Base-by-base conservation (phyloP, 64 coral and sea anemone species). In the Stichodactyla helianthus region DNA sequence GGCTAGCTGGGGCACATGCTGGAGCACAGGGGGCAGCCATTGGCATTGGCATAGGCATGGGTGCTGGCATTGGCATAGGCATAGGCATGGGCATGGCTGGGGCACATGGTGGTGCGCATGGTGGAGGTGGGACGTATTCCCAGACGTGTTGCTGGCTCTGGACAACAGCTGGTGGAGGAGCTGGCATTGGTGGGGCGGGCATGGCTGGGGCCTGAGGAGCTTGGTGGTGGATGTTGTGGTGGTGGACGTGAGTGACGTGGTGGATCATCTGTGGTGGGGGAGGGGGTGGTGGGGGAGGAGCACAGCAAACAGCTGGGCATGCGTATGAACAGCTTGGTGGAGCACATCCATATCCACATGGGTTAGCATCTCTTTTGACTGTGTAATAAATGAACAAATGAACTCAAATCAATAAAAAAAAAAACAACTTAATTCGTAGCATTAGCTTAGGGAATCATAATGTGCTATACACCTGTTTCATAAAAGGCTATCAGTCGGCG, bases 41-140 rank as follows among this genome's bases (percentile, higher is more conserved):
- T 8, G 84, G 77, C 56, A 70, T 20, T 53, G 90, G 86, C 17
- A 86, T 84, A 10, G 85, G 83, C 13, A 86, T 64, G 22, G 89
- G 88, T 22, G 82, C 64, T 44, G 88, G 90, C 53, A 76, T 76
- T 16, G 84, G 87, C 84, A 89, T 76, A 18, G 89, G 77, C 84
- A 91, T 35, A 86, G 68, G 63, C 83, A 93, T 58, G 58, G 92
- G 87, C 55, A 67, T 84, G 77, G 20, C 52, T 64, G 85, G 61
- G 74, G 78, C 86, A 92, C 82, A 87, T 78, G 23, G 89, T 86
- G 71, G 86, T 79, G 86, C 79, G 84, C 27, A 55, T 90, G 94
- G 94, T 80, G 94, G 94, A 71, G 94, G 94, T 78, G 94, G 94
- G 13, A 93, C 79, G 82, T 96, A 96, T 81, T 96, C 94, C 94